Percentiles rank a stretch among this genome's conserved stretches.
phyloP scores from a whole-genome alignment of 2,797 vertebrate species.

The Neostethus bicornis region DNA sequence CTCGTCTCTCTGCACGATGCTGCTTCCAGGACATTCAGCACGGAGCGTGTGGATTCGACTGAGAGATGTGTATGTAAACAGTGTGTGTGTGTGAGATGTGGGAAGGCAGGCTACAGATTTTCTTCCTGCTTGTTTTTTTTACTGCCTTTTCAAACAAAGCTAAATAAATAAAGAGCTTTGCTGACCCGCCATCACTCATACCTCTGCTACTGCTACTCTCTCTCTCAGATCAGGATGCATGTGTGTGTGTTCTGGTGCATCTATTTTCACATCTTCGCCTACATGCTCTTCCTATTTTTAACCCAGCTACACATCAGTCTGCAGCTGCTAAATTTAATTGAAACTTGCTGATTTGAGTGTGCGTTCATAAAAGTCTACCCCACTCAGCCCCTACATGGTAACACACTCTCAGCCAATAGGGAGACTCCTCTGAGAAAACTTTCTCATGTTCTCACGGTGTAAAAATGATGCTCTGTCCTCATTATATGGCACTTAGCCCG shows the following conservation, averaged over 20 bases:
- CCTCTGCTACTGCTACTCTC: conserved; percentile 39
- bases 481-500: conserved; percentile 39
- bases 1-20: conserved; percentile 1
- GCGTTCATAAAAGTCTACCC: conserved; percentile 20
- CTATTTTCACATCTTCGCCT: conserved; percentile 7
- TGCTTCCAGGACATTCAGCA: conserved; percentile 4
- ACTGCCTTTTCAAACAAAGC: conserved; percentile 50
- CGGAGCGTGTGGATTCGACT: conserved; percentile 16
- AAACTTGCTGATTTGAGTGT: conserved; percentile 32
- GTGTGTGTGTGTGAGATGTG: conserved; percentile 17
- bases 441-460: conserved; percentile 77
- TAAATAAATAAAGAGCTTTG: conserved; percentile 59
- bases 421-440: conserved; percentile 77
- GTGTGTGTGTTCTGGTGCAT: conserved; percentile 9
- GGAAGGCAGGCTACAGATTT: conserved; percentile 17
- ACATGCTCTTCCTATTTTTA: conserved; percentile 51
- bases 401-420: conserved; percentile 71
- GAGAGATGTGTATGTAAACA: conserved; percentile 45
- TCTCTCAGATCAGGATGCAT: conserved; percentile 16
- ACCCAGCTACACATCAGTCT: conserved; percentile 45
- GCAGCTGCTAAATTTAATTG: conserved; percentile 55
- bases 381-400: conserved; percentile 56
- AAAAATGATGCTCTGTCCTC: conserved; percentile 70
- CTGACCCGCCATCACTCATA: conserved; percentile 46
- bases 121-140: conserved; percentile 56